Evolutionary conservation across 2,888 invertebrate genomes (phyloP).

Genomic region (Bellardia bayeri): DNA sequence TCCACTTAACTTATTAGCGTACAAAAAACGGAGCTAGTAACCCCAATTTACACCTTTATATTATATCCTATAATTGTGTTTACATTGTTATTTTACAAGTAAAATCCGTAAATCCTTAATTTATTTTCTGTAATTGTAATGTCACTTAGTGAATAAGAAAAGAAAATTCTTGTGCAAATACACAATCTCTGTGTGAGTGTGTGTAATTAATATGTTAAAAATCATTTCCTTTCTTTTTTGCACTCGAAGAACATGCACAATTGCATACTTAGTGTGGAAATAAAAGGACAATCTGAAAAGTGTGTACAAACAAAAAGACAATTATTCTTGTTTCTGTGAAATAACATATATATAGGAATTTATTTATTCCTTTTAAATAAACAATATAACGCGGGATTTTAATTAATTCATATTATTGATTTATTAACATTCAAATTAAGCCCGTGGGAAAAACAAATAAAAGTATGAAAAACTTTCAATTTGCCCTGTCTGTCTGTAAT

Average conservation of each 20-base stretch:
- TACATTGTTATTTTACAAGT: conserved; percentile 28
- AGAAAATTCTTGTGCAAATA: conserved; percentile 14
- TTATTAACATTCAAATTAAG: too few species aligned
- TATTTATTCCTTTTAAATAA: too few species aligned
- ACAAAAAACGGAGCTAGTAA: neutral
- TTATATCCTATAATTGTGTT: conserved; percentile 27
- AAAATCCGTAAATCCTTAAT: conserved; percentile 28
- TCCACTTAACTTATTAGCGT: conserved; percentile 2
- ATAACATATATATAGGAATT: too few species aligned
- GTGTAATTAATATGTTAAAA: conserved; percentile 39
- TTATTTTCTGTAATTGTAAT: conserved; percentile 44
- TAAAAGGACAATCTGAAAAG: neutral
- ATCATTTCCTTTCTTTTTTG: neutral
- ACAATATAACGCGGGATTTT: too few species aligned
- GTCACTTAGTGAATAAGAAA: conserved; percentile 44
- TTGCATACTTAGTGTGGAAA: neutral
- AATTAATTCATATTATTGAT: too few species aligned
- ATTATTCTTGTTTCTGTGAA: too few species aligned
- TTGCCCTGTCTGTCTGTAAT: too few species aligned
- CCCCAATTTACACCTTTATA: neutral
- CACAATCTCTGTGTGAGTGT: neutral
- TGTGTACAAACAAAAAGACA: too few species aligned
- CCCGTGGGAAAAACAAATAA: too few species aligned
- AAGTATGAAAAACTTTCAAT: too few species aligned
- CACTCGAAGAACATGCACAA: neutral